phyloP scores from a whole-genome alignment of 2,888 invertebrate genomes.

The Ptilodon capucinus region DNA sequence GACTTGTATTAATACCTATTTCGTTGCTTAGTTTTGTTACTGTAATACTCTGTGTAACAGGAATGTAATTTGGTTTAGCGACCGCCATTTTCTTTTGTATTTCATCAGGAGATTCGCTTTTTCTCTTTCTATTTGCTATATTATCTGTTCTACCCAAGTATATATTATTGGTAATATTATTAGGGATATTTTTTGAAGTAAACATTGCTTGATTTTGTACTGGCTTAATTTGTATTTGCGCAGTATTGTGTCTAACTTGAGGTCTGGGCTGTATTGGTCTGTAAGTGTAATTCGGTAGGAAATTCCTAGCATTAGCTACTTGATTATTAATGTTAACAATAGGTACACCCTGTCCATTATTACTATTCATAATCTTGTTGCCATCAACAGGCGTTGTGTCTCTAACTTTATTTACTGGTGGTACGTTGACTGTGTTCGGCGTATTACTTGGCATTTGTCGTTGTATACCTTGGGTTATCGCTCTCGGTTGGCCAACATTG shows the following conservation, averaged over 20 bases:
- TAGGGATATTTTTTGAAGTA: constrained; percentile 10
- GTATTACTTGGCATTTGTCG: constrained; percentile 4
- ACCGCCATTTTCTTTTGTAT: constrained; percentile 42
- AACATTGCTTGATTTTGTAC: constrained; percentile 3
- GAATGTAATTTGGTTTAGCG: constrained; percentile 24
- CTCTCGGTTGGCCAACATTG: constrained; percentile 29
- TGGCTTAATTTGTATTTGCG: constrained; percentile 5
- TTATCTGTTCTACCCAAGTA: constrained; percentile 16
- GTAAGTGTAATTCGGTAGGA: constrained; percentile 43
- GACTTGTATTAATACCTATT: constrained; percentile 45
- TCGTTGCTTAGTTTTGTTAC: constrained; percentile 39
- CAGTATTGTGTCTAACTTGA: constrained; percentile 19
- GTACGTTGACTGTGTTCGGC: constrained; percentile 13
- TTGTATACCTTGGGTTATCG: constrained; percentile 17
- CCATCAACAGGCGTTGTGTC: constrained; percentile 13
- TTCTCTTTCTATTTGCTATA: constrained; percentile 54
- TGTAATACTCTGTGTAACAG: constrained; percentile 23
- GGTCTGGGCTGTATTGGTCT: constrained; percentile 62
- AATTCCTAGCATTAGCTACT: constrained; percentile 15
- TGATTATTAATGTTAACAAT: neutral
- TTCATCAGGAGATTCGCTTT: constrained; percentile 70
- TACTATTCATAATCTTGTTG: constrained; percentile 13
- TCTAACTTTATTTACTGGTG: constrained; percentile 21
- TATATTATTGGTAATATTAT: constrained; percentile 13
- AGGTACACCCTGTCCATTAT: constrained; percentile 12